Base-by-base conservation (phyloP, 2,888 invertebrate genomes). In the Artemia sinica region DNA sequence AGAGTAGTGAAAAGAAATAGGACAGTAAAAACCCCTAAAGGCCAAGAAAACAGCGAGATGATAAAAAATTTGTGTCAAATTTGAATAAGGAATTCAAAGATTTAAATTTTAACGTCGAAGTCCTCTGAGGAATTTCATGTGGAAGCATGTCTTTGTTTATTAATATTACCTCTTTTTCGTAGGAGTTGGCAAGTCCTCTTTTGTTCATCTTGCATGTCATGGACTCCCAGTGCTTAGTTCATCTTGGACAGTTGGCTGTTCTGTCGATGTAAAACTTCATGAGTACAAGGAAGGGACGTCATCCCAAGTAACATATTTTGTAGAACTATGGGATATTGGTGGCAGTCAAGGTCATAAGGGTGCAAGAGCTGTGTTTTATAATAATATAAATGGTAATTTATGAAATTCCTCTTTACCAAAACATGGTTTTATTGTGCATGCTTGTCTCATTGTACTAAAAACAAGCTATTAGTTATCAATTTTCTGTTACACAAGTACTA, bases 301-400 rank as follows among this genome's bases (percentile, higher is more conserved):
- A 28, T 85, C 86, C 71, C 94, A 96, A 77, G 87, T 87, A 74
- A 86, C 89, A 8, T 94, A 87, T 77, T 95, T 94, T 77, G 83
- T 97, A 48, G 97, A 98, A 80, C 81, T 97, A 50, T 98, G 96
- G 89, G 98, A 98, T 77, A 85, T 98, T 69, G 97, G 97, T 8
- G 97, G 97, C 1, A 94, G 92, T 72, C 85, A 89, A 72, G 89
- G 86, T 74, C 97, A 98, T 77, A 84, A 89, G 76, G 94, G 91
- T 77, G 88, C 92, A n/a, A 83, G 96, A 75, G 84, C 87, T 71
- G 91, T 96, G 2, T 97, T 97, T 79, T 96, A 96, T 79, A 87
- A 89, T 75, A 88, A 91, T 50, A 88, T 90, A 70, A 89, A 96
- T 81, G 98, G 96, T 82, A 80, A 58, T 9, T 14, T 49, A 28